A percentile compares a stretch with the other conserved stretches of the same genome.
Conservation (phyloP, 1,140 invertebrate genomes). For the Trichoplusia ni region DNA sequence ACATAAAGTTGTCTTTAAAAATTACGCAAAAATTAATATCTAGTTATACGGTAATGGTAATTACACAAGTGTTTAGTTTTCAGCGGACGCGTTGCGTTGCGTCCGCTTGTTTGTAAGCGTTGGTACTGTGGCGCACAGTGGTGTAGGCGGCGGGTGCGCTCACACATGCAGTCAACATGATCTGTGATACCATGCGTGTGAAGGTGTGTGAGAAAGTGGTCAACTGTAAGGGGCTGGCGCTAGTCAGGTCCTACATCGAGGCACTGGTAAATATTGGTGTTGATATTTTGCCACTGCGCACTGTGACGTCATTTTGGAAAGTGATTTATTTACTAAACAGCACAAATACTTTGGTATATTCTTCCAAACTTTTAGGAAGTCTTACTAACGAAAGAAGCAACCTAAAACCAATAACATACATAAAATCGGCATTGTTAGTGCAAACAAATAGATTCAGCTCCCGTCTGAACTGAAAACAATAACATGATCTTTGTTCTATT, state of each 20-base stretch:
- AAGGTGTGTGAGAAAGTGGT: constrained; percentile 72
- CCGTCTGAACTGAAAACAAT: neutral
- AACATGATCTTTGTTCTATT: too few species aligned
- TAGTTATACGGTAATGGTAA: constrained; percentile 19
- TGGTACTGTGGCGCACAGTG: constrained; percentile 41
- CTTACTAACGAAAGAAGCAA: too few species aligned
- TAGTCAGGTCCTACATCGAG: constrained; percentile 66
- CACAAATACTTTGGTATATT: too few species aligned
- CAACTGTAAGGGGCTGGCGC: constrained; percentile 65
- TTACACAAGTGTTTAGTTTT: constrained; percentile 21
- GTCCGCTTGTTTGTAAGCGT: constrained; percentile 21
- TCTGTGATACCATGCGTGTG: constrained; percentile 62
- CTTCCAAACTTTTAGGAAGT: too few species aligned
- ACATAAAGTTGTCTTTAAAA: neutral
- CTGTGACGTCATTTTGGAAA: neutral
- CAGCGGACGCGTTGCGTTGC: constrained; percentile 23
- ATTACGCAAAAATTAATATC: constrained; percentile 22
- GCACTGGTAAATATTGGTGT: constrained; percentile 54
- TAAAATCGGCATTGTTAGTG: too few species aligned
- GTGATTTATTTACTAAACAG: too few species aligned
- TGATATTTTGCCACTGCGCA: constrained; percentile 1
- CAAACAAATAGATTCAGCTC: neutral
- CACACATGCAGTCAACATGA: constrained; percentile 45
- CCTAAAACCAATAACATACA: too few species aligned
- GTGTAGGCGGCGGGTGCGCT: constrained; percentile 20